Conservation (phyloP, 2,797 vertebrate genomes). For the Phalloptychus januarius region DNA sequence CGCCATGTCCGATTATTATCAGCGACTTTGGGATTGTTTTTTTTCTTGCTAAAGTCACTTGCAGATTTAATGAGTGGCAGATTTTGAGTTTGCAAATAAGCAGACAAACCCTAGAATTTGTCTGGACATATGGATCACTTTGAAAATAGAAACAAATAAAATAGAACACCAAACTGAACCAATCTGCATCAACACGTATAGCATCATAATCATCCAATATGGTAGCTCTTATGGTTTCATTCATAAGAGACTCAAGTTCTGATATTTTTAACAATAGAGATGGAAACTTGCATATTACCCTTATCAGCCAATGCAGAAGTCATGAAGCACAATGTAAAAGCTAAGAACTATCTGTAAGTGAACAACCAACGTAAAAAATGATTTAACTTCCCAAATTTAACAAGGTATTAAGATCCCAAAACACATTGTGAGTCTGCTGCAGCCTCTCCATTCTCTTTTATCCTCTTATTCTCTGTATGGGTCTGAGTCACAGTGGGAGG, state of each 20-base stretch:
- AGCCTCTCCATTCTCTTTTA: not conserved
- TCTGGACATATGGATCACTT: not conserved
- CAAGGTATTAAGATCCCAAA: slow-evolving; percentile 7
- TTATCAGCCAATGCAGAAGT: not conserved
- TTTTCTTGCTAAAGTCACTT: too few relatives aligned
- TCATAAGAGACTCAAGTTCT: not conserved
- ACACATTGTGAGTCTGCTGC: not conserved
- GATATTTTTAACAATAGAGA: not conserved
- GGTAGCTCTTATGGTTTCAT: not conserved
- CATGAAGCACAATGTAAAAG: not conserved
- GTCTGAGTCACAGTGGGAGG: slow-evolving; percentile 4
- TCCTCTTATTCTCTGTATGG: not conserved
- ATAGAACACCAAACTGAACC: not conserved
- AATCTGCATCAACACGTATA: not conserved
- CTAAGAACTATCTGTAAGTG: not conserved
- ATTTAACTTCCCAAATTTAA: not conserved
- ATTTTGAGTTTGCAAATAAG: too few relatives aligned
- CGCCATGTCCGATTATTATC: too few relatives aligned
- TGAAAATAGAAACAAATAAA: not conserved
- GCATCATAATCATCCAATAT: not conserved
- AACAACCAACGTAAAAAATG: not conserved
- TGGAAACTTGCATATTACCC: not conserved
- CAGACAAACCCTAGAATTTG: too few relatives aligned
- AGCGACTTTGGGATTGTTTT: too few relatives aligned
- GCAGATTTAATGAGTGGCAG: too few relatives aligned